phyloP scores from a whole-genome alignment of 1,140 invertebrate species.

The Neuroterus valhalla region DNA sequence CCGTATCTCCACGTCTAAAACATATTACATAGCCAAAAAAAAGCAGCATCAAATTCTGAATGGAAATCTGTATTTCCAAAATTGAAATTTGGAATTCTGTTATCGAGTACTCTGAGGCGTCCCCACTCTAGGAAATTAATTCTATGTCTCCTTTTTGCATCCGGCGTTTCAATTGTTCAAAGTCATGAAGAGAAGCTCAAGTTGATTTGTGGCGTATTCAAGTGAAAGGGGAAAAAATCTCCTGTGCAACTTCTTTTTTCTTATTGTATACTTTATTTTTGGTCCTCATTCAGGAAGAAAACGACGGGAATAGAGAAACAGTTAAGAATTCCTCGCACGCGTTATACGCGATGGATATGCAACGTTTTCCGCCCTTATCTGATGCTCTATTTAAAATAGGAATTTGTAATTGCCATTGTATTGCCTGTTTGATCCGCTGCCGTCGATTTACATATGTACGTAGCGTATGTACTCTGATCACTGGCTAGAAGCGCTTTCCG shows the following conservation, averaged over 20 bases:
- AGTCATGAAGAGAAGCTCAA: no score
- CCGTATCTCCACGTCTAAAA: no score
- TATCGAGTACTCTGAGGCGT: no score
- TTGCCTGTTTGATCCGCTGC: constrained; percentile 43
- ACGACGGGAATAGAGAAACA: constrained; percentile 50
- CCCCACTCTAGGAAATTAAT: no score
- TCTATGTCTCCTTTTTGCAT: no score
- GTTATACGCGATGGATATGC: constrained; percentile 52
- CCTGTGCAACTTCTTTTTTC: no score
- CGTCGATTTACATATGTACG: constrained; percentile 11
- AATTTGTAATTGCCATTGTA: constrained; percentile 66
- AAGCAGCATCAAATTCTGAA: no score
- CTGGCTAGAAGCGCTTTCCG: background rate
- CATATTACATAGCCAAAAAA: no score
- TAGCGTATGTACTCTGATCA: constrained; percentile 30
- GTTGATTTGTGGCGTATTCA: constrained; percentile 32
- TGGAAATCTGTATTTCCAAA: no score
- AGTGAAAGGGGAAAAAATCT: constrained; percentile 34
- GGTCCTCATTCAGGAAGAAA: constrained; percentile 47
- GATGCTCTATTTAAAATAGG: constrained; percentile 66
- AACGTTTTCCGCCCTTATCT: constrained; percentile 64
- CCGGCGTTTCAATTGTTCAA: no score
- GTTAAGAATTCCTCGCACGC: constrained; percentile 67
- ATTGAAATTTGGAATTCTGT: no score
- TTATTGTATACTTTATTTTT: constrained; percentile 43